phyloP scores from a whole-genome alignment of 2,797 vertebrate species.

The Myripristis jacobus region DNA sequence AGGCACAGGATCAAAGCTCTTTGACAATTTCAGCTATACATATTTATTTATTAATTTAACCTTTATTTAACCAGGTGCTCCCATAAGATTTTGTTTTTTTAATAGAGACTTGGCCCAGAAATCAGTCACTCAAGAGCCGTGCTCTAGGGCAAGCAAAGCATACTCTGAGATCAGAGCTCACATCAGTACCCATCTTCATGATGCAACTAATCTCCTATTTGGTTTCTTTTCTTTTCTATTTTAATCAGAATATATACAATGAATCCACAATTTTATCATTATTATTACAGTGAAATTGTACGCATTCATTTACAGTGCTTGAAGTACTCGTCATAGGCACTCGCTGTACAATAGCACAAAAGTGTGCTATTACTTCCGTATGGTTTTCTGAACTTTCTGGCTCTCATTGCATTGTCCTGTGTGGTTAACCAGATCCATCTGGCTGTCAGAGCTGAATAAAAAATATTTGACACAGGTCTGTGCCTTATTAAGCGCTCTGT shows the following conservation, averaged over 20 bases:
- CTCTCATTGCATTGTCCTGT: neutral
- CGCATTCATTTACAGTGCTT: no score
- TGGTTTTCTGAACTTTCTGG: neutral
- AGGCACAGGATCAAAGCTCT: constrained; percentile 31
- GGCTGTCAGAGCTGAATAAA: neutral
- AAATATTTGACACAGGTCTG: constrained; percentile 8
- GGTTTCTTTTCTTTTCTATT: constrained; percentile 16
- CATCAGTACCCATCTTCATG: no score
- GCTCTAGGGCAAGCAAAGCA: no score
- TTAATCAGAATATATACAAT: neutral
- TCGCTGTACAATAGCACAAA: no score
- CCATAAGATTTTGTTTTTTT: neutral
- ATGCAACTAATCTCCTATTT: neutral
- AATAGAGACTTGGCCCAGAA: neutral
- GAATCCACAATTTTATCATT: no score
- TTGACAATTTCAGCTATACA: constrained; percentile 20
- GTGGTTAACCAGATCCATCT: neutral
- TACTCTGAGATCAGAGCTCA: no score
- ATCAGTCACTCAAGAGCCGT: no score
- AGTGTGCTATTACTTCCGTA: neutral
- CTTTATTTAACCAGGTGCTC: constrained; percentile 1
- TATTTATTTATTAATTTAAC: constrained; percentile 1
- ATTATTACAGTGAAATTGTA: no score
- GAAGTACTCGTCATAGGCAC: no score
- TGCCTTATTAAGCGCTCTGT: neutral